A percentile compares a stretch with the other conserved stretches of the same genome.
Conservation (phyloP, 1,140 invertebrate genomes). For the Whitmania pigra region DNA sequence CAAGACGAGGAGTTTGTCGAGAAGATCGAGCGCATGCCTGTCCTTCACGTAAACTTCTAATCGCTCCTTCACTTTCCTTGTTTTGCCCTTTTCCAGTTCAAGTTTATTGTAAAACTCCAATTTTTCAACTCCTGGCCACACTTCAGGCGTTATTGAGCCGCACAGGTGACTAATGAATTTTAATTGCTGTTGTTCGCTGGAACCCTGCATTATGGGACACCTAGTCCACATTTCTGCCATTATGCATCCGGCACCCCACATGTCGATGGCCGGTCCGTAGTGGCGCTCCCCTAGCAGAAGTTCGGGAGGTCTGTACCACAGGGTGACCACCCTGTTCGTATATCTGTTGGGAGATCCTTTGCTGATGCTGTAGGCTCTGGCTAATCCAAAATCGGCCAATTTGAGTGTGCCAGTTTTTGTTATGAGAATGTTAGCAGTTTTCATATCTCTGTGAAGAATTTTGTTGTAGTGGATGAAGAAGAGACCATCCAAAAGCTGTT, state of each 20-base stretch:
- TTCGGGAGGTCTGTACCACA: slow-evolving; percentile 93
- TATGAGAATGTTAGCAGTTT: slow-evolving; percentile 95
- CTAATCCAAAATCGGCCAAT: slow-evolving; percentile 49
- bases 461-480: slow-evolving; percentile 96
- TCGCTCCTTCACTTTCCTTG: slow-evolving; percentile 75
- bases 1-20: slow-evolving; percentile 80
- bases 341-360: slow-evolving; percentile 78
- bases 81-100: slow-evolving; percentile 78
- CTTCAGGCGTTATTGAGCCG: slow-evolving; percentile 81
- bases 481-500: slow-evolving; percentile 86
- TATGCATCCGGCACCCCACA: slow-evolving; percentile 96
- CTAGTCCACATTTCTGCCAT: slow-evolving; percentile 99
- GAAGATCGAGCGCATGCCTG: slow-evolving; percentile 73
- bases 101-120: slow-evolving; percentile 81
- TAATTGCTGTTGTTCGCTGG: slow-evolving; percentile 87
- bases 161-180: slow-evolving; percentile 88
- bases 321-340: slow-evolving; percentile 90
- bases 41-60: slow-evolving; percentile 84
- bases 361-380: slow-evolving; percentile 72
- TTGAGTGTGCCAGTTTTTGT: slow-evolving; percentile 79
- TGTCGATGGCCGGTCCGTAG: slow-evolving; percentile 80
- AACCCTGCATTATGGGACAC: slow-evolving; percentile 63
- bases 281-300: slow-evolving; percentile 77
- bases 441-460: slow-evolving; percentile 88
- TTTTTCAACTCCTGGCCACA: slow-evolving; percentile 84